These are phyloP conservation scores for Chauna torquata DNA, from an alignment of 2,113 vertebrate genomes.

Conservation along the genomic window DNA sequence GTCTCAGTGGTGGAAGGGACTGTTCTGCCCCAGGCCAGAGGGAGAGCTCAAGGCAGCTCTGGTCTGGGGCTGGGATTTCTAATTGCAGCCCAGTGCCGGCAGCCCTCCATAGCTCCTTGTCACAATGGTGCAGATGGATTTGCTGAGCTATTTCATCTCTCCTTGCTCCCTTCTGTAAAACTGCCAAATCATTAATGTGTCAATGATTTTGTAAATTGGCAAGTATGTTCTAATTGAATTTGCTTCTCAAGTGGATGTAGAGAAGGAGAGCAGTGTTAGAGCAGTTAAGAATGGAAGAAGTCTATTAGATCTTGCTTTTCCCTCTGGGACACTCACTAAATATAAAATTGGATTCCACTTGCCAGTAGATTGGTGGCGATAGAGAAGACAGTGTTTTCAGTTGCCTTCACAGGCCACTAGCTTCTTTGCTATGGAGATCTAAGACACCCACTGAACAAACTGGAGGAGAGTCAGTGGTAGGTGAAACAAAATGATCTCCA, in stretches of 20 bases:
- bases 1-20: neutral
- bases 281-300: neutral
- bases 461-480: neutral
- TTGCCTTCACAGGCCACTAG: neutral
- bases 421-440: neutral
- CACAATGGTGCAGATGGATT: neutral
- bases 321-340: neutral
- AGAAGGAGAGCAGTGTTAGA: neutral
- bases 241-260: neutral
- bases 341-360: conserved; percentile 3
- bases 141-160: neutral
- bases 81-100: fast-evolving
- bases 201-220: conserved; percentile 46
- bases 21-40: neutral
- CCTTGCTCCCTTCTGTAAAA: neutral
- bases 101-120: neutral
- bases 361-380: neutral
- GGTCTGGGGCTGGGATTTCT: neutral
- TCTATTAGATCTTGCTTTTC: neutral
- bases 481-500: neutral
- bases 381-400: neutral
- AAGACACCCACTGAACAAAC: neutral
- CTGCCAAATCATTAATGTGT: conserved; percentile 9
- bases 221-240: conserved; percentile 37
- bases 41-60: neutral